A percentile compares a stretch with the other conserved stretches of the same genome.
phyloP scores from a whole-genome alignment of 2,797 vertebrate species.

The Meriones psammophilus region DNA sequence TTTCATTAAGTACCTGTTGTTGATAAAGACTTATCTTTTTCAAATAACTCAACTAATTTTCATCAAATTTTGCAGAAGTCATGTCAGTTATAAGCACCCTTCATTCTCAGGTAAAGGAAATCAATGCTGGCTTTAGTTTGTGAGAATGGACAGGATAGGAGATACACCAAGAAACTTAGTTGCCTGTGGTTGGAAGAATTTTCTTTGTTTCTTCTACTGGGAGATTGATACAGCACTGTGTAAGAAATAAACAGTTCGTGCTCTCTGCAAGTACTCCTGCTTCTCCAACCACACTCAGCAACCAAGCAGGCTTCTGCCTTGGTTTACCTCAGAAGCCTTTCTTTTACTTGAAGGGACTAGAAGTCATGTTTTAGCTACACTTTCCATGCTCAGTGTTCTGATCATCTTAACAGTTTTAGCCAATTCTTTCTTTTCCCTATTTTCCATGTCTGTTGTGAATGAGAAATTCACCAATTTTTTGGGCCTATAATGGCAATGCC shows the following conservation, averaged over 20 bases:
- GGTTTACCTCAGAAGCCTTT: background rate
- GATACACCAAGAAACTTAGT: background rate
- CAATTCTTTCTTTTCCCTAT: background rate
- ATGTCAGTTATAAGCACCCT: background rate
- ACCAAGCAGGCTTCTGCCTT: background rate
- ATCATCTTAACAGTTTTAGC: background rate
- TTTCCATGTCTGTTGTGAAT: background rate
- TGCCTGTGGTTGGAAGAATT: background rate
- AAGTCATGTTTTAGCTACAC: background rate
- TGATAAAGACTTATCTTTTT: background rate
- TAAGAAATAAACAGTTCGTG: background rate
- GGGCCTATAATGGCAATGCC: background rate
- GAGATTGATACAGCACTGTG: background rate
- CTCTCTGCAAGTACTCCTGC: background rate
- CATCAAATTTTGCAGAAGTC: background rate
- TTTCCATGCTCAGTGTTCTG: background rate
- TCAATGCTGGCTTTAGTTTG: background rate
- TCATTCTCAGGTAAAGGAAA: background rate
- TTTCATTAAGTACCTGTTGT: constrained; percentile 31
- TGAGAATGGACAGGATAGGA: background rate
- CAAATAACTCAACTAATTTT: constrained; percentile 3
- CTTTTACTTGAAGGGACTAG: constrained; percentile 7
- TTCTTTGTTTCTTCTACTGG: background rate
- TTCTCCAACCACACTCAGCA: background rate
- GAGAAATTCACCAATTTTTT: background rate